phyloP scores from a whole-genome alignment of 2,888 invertebrate species.

The Muschampia staudingeri region DNA sequence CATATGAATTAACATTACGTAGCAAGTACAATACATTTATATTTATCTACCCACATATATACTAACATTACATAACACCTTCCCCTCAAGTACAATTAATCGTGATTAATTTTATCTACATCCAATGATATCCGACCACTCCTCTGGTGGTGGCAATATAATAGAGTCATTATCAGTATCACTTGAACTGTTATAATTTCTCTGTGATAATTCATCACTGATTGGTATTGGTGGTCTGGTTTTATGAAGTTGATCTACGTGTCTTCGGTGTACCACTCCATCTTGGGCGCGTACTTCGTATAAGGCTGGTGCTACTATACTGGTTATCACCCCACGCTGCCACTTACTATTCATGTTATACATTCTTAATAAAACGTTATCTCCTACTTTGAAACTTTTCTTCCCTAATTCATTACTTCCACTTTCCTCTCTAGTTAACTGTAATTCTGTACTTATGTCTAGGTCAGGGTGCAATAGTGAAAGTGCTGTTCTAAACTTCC shows the following conservation, averaged over 20 bases:
- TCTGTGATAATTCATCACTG: neutral
- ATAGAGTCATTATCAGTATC: constrained; percentile 1
- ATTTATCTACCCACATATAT: constrained; percentile 1
- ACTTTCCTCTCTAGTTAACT: constrained; percentile 4
- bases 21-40: neutral
- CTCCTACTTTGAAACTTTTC: constrained; percentile 33
- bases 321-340: constrained; percentile 24
- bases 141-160: constrained; percentile 26
- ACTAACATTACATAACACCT: constrained; percentile 22
- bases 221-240: constrained; percentile 16
- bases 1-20: too few relatives aligned
- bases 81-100: constrained; percentile 5
- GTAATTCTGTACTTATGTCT: constrained; percentile 16
- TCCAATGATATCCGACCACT: constrained; percentile 22
- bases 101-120: neutral
- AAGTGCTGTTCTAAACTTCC: constrained; percentile 49
- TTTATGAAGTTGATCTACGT: constrained; percentile 32
- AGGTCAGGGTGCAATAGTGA: constrained; percentile 42
- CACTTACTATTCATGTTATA: constrained; percentile 32
- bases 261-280: constrained; percentile 19
- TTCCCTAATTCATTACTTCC: neutral
- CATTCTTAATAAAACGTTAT: constrained; percentile 34
- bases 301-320: constrained; percentile 23
- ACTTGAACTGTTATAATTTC: constrained; percentile 3
- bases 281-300: constrained; percentile 27